Percentiles rank a stretch among this genome's conserved stretches.
phyloP scores from a whole-genome alignment of 2,113 vertebrate species.

The Bubalus kerabau region DNA sequence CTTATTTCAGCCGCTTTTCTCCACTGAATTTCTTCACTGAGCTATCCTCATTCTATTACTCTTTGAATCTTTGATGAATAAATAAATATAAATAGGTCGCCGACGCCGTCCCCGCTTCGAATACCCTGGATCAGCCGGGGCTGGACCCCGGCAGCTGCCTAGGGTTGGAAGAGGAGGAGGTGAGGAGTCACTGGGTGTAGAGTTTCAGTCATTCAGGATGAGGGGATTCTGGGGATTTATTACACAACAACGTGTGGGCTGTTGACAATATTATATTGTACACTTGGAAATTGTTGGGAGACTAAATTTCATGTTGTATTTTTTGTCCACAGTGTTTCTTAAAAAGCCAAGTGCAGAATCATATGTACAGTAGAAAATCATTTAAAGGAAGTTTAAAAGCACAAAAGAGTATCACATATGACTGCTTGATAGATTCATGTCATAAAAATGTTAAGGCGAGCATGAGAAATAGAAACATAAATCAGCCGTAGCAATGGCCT shows the following conservation, averaged over 20 bases:
- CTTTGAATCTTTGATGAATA: no score
- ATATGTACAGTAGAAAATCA: neutral
- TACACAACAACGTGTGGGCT: neutral
- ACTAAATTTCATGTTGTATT: neutral
- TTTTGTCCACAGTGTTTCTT: neutral
- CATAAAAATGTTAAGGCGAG: neutral
- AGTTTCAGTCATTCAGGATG: neutral
- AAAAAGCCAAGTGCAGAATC: neutral
- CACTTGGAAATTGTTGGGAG: neutral
- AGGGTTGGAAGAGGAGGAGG: neutral
- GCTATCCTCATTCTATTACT: no score
- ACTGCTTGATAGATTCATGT: neutral
- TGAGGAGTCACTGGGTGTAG: neutral
- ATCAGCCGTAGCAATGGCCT: neutral
- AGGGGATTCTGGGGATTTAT: neutral
- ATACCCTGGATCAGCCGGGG: no score
- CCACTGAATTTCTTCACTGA: no score
- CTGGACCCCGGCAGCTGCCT: no score
- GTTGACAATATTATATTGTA: neutral
- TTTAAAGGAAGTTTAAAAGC: neutral
- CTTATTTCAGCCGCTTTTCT: no score
- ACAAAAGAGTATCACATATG: neutral
- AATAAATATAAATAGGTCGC: no score
- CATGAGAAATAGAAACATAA: neutral
- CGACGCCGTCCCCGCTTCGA: no score